Evolutionary conservation across 2,113 vertebrate species (phyloP).

Genomic region (Sprattus sprattus): DNA sequence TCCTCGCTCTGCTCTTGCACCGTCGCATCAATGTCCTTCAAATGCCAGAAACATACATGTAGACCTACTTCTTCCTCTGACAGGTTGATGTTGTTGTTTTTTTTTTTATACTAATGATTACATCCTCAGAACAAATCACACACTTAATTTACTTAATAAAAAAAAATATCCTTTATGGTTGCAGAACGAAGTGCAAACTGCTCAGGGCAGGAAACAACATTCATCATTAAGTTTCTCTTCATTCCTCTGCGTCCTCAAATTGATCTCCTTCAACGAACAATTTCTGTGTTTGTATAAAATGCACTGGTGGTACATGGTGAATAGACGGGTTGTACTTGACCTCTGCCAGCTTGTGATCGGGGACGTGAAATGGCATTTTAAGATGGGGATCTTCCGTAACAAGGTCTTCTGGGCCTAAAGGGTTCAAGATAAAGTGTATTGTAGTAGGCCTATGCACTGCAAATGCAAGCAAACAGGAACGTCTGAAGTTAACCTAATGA

Average conservation of each 20-base stretch:
- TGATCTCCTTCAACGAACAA: not conserved
- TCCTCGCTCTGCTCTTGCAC: not conserved
- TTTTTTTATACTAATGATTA: not conserved
- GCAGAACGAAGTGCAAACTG: not conserved
- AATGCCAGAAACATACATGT: not conserved
- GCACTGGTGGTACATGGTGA: not conserved
- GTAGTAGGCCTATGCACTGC: not conserved
- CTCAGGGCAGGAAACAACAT: not conserved
- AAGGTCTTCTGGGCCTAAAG: not conserved
- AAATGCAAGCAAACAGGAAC: not conserved
- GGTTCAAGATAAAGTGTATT: not conserved
- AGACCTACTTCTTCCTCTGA: too few species aligned
- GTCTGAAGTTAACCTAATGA: too few species aligned
- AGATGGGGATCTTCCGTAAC: not conserved
- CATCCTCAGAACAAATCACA: not conserved
- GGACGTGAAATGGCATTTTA: not conserved
- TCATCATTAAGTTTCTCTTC: not conserved
- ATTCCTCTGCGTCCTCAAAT: constrained; percentile 3
- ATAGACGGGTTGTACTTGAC: not conserved
- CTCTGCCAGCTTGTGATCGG: not conserved
- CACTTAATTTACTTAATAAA: not conserved
- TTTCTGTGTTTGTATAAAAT: not conserved
- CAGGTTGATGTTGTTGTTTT: not conserved
- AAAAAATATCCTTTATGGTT: not conserved
- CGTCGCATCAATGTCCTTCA: not conserved